Base-by-base conservation (phyloP, 2,888 invertebrate species). In the Cremastinae sp. region DNA sequence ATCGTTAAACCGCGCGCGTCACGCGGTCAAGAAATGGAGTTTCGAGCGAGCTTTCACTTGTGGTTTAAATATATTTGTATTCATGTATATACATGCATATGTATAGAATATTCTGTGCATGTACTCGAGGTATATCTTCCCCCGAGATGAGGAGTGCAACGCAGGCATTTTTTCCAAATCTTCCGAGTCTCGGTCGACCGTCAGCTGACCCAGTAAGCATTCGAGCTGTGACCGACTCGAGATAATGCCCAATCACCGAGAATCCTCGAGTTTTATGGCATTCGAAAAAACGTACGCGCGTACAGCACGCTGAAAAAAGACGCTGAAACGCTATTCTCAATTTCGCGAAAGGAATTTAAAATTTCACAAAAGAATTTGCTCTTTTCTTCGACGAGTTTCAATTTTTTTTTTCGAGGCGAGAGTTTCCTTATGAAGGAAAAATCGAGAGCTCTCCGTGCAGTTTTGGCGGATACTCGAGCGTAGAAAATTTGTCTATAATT, bases 181-280 rank as follows among this genome's bases (percentile, higher is more conserved):
- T 20, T 74, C 47, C 65, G 59, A 73, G 53, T 55, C 8, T n/a
- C n/a, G n/a, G 70, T 59, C 65, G 70, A 78, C 43, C 75, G 75
- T 82, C 81, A 81, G 83, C 82, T 85, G 88, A 86, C 88, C 89
- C 82, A 87, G 83, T 87, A 87, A 87, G 47, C 79, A 84, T 80
- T 82, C 81, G 83, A 85, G 81, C 84, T 85, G 87, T 89, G 83
- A 88, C 87, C 79, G 72, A 55, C 68, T 77, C 81, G 55, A 43
- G 51, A 22, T 41, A 79, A 73, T 53, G 28, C 8, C 71, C 56
- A 74, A 70, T 65, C 45, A 64, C 59, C 14, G 14, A 28, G 10
- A n/a, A 49, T 62, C 37, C n/a, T n/a, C n/a, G n/a, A n/a, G n/a
- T n/a, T n/a, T n/a, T n/a, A n/a, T n/a, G n/a, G n/a, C n/a, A n/a